These are phyloP conservation scores for Hoplostethus atlanticus DNA, from an alignment of 2,797 vertebrate species.

Conservation along the genomic window DNA sequence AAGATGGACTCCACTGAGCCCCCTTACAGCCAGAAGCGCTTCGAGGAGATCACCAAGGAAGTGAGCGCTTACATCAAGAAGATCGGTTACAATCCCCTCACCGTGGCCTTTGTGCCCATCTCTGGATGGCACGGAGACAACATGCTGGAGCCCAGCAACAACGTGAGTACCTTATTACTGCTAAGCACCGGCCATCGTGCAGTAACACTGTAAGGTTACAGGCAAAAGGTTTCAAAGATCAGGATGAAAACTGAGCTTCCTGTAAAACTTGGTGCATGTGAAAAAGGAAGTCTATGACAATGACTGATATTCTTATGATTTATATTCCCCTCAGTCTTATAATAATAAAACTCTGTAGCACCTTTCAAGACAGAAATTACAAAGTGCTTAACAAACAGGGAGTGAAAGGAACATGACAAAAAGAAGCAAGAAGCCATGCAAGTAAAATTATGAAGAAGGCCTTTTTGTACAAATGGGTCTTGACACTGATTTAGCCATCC, in stretches of 20 bases:
- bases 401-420: too few species aligned
- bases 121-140: slow-evolving; percentile 90
- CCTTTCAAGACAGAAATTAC: too few species aligned
- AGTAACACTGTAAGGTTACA: neutral
- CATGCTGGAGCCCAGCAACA: slow-evolving; percentile 86
- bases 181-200: neutral
- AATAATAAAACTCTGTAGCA: too few species aligned
- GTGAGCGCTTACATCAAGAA: slow-evolving; percentile 89
- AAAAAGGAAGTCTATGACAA: too few species aligned
- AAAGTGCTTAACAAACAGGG: too few species aligned
- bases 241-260: too few species aligned
- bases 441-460: too few species aligned
- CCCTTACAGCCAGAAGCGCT: slow-evolving; percentile 85
- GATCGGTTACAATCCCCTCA: slow-evolving; percentile 87
- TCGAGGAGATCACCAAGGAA: slow-evolving; percentile 88
- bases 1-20: slow-evolving; percentile 90
- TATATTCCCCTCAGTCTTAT: neutral
- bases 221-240: too few species aligned
- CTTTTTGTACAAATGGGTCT: too few species aligned
- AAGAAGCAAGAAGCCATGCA: too few species aligned
- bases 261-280: too few species aligned
- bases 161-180: slow-evolving; percentile 54
- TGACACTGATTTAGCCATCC: too few species aligned
- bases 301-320: neutral
- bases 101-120: slow-evolving; percentile 86